These are phyloP conservation scores for Scaptomyza montana DNA, from an alignment of 1,140 invertebrate genomes.

Conservation along the genomic window DNA sequence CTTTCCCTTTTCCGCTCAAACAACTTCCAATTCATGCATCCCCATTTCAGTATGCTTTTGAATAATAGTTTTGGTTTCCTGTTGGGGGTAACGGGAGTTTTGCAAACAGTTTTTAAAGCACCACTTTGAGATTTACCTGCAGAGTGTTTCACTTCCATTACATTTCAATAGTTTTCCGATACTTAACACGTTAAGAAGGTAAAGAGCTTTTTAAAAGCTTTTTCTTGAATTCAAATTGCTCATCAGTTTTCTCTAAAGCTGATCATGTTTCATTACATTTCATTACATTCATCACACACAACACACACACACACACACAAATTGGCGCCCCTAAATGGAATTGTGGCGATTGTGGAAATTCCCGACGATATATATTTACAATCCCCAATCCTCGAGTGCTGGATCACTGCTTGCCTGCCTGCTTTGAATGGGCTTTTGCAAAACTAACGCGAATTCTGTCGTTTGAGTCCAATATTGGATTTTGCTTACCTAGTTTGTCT, in stretches of 20 bases:
- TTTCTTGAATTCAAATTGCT: too few relatives aligned
- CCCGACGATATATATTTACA: neutral
- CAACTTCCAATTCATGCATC: neutral
- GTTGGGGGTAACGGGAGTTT: too few relatives aligned
- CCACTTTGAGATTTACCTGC: too few relatives aligned
- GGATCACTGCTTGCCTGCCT: slow-evolving; percentile 20
- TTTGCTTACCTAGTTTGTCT: slow-evolving; percentile 13
- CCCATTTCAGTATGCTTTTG: too few relatives aligned
- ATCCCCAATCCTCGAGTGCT: slow-evolving; percentile 24
- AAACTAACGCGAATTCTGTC: slow-evolving; percentile 23
- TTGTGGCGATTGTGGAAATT: slow-evolving; percentile 2
- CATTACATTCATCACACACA: slow-evolving; percentile 1
- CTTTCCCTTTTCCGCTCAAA: too few relatives aligned
- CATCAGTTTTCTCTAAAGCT: too few relatives aligned
- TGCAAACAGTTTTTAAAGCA: too few relatives aligned
- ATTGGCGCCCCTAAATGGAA: slow-evolving; percentile 12
- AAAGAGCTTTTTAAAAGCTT: too few relatives aligned
- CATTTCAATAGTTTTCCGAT: too few relatives aligned
- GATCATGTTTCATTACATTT: neutral
- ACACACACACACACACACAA: neutral
- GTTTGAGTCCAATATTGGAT: slow-evolving; percentile 14
- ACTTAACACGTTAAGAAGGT: too few relatives aligned
- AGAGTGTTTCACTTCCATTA: too few relatives aligned
- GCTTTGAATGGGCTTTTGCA: slow-evolving; percentile 24
- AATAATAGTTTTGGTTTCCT: too few relatives aligned